These are phyloP conservation scores for Cervus canadensis DNA, from an alignment of 2,113 vertebrate genomes.

Conservation along the genomic window DNA sequence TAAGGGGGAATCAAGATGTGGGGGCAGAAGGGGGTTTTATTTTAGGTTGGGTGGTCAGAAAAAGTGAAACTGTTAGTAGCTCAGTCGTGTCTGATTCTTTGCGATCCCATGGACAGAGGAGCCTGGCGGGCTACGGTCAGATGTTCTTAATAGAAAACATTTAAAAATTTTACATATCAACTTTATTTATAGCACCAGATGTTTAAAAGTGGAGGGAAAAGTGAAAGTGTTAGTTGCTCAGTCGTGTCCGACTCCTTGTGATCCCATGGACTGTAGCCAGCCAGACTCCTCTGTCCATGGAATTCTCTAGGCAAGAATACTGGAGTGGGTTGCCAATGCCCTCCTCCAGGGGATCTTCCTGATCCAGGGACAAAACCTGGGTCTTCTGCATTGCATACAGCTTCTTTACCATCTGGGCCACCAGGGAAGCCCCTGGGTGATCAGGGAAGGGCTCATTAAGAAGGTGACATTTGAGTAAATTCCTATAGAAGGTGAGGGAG, in stretches of 20 bases:
- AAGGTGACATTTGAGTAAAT: constrained; percentile 13
- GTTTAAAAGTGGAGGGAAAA: background rate
- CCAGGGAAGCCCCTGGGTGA: background rate
- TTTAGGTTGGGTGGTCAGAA: background rate
- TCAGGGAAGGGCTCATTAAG: background rate
- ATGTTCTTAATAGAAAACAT: background rate
- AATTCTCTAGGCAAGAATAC: background rate
- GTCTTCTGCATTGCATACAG: background rate
- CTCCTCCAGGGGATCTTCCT: background rate
- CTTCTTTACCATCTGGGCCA: background rate
- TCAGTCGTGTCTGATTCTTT: background rate
- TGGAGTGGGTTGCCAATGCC: background rate
- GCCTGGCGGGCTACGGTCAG: background rate
- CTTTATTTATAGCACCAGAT: background rate
- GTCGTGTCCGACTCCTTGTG: background rate
- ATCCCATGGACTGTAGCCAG: background rate
- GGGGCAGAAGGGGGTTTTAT: background rate
- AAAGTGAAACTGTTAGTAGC: background rate
- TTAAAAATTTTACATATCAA: background rate
- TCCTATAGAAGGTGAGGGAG: background rate
- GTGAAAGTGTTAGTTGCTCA: background rate
- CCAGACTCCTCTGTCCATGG: background rate
- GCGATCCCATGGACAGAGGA: background rate
- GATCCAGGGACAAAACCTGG: background rate
- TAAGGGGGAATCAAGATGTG: background rate